Percentiles rank a stretch among this genome's conserved stretches.
phyloP scores from a whole-genome alignment of 2,797 vertebrate genomes.

The Tapera naevia region DNA sequence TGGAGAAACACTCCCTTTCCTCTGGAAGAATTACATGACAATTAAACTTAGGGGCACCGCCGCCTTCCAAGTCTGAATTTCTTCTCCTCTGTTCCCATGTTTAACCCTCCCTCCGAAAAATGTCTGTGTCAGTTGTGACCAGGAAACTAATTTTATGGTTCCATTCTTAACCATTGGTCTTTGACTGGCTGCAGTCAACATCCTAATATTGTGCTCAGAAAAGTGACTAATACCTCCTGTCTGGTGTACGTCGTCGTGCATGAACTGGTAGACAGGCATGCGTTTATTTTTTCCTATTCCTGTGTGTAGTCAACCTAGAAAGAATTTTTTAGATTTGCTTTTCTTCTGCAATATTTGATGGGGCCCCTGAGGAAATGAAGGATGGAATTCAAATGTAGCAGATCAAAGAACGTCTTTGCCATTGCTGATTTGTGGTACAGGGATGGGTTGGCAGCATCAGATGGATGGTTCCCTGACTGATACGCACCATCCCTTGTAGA shows the following conservation, averaged over 20 bases:
- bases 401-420: slow-evolving; percentile 32
- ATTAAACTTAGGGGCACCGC: neutral
- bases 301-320: slow-evolving; percentile 63
- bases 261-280: slow-evolving; percentile 72
- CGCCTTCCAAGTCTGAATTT: neutral
- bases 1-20: slow-evolving; percentile 48
- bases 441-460: neutral
- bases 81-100: neutral
- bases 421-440: neutral
- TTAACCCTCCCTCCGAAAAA: neutral
- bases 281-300: slow-evolving; percentile 45
- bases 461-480: neutral
- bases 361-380: slow-evolving; percentile 55
- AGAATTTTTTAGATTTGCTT: slow-evolving; percentile 53
- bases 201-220: slow-evolving; percentile 68
- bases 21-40: neutral
- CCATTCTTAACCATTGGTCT: neutral
- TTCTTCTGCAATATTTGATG: neutral
- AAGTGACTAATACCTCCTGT: slow-evolving; percentile 76
- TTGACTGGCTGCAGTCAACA: slow-evolving; percentile 30
- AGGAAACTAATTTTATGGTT: slow-evolving; percentile 4
- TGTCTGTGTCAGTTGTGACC: neutral
- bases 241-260: slow-evolving; percentile 60
- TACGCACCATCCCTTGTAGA: neutral
- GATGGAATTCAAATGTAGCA: slow-evolving; percentile 1